Conservation (phyloP, 2,113 vertebrate species). For the Otus sunia region DNA sequence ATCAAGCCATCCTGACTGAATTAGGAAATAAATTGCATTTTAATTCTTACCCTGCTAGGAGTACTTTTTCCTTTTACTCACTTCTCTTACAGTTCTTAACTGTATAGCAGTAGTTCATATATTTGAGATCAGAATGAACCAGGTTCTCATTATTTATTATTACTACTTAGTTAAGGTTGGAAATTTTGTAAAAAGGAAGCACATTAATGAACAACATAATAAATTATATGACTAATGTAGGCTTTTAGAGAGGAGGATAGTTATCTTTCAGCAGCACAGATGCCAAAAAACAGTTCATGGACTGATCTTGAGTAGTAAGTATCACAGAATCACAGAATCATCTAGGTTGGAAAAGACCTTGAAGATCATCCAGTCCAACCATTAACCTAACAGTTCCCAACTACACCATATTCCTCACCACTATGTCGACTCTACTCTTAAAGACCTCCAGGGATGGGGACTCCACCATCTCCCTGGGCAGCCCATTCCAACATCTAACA, state of each 20-base stretch:
- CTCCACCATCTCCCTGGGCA: too few relatives aligned
- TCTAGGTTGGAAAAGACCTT: too few relatives aligned
- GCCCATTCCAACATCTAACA: too few relatives aligned
- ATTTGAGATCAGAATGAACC: constrained; percentile 53
- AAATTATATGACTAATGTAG: background rate
- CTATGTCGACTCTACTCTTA: too few relatives aligned
- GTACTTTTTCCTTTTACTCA: background rate
- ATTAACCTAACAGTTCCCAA: too few relatives aligned
- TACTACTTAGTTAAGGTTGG: background rate
- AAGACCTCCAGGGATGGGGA: too few relatives aligned
- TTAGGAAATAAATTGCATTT: background rate
- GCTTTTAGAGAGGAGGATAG: background rate
- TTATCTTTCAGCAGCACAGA: background rate
- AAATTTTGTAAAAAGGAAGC: background rate
- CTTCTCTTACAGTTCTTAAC: background rate
- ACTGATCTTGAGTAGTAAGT: background rate
- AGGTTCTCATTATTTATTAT: constrained; percentile 29
- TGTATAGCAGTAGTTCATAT: background rate
- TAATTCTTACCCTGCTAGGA: background rate
- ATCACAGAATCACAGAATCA: too few relatives aligned
- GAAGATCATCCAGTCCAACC: too few relatives aligned
- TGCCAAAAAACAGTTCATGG: background rate
- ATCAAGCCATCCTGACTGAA: background rate
- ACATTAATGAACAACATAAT: background rate
- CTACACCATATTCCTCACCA: too few relatives aligned